Base-by-base conservation (phyloP, 2,797 vertebrate species). In the Nasua narica region DNA sequence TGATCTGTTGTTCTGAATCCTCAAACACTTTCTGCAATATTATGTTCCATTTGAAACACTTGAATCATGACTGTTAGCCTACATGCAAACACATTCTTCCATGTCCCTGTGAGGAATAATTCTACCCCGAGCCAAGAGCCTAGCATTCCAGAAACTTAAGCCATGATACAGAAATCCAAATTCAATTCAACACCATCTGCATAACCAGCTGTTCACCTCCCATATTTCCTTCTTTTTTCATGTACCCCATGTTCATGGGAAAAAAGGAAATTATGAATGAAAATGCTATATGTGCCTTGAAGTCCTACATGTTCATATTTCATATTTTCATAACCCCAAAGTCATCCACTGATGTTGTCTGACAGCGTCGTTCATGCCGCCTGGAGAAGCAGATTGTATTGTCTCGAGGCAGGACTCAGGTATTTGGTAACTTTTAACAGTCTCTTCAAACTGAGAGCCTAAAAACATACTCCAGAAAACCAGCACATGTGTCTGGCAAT, bases 121-220 rank as follows among this genome's bases (percentile, higher is more conserved):
- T 87, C 90, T 91, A 91, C 70, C 60, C 56, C 50, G 72, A 95
- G 94, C 92, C 94, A 97, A 97, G 83, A 98, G 78, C 70, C 65
- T 70, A 52, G 46, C 72, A 72, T 97, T 96, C 88, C 94, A 98
- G 91, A 97, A 98, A 91, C 62, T 67, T 67, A 95, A 95, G 46
- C 91, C 88, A 89, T 77, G 43, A 87, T 85, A 50, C 62, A 92
- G 87, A 97, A 96, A 97, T 96, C 88, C 92, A 97, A 95, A 97
- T 92, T 90, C 60, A 93, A 21, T 92, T 95, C 87, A 96, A 95
- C 92, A 97, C 97, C 90, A 97, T 97, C 95, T 98, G 96, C 25
- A 90, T 54, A 43, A 69, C 95, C 97, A 97, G 97, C 95, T 98
- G 96, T 97, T 98, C 95, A 89, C 95, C 86, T 95, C 40, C 10